Conservation (phyloP, 2,888 invertebrate species). For the Melolontha melolontha region DNA sequence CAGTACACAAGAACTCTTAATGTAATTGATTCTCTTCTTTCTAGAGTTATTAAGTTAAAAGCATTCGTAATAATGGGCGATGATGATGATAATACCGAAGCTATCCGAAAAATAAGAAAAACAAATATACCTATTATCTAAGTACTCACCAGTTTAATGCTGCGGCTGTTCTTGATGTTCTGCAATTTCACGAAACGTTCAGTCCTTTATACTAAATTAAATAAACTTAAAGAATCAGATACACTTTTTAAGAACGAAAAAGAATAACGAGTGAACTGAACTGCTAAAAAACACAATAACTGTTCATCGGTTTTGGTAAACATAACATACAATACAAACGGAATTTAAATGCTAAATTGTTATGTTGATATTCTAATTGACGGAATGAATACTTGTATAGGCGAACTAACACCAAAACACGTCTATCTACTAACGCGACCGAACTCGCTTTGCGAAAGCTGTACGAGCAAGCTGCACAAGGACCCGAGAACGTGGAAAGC, state of each 20-base stretch:
- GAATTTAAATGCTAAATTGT: too few species aligned
- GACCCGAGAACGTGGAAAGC: conserved; percentile 41
- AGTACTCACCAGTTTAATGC: conserved; percentile 42
- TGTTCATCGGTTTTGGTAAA: too few species aligned
- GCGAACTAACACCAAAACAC: conserved; percentile 12
- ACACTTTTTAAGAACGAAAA: too few species aligned
- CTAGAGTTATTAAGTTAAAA: conserved; percentile 35
- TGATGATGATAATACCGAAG: conserved; percentile 1
- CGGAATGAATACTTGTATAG: too few species aligned
- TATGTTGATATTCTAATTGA: too few species aligned
- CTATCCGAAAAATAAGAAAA: conserved; percentile 19
- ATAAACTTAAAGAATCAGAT: background rate
- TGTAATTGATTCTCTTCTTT: conserved; percentile 32
- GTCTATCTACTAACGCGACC: conserved; percentile 46
- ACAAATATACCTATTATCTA: background rate
- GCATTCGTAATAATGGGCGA: conserved; percentile 33
- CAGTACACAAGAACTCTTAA: conserved; percentile 33
- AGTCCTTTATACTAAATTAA: background rate
- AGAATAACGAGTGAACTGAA: too few species aligned
- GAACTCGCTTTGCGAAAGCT: conserved; percentile 43
- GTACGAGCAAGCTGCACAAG: conserved; percentile 34
- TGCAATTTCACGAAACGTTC: background rate
- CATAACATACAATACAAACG: too few species aligned
- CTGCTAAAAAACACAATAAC: too few species aligned
- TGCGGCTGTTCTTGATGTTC: conserved; percentile 36